A percentile compares a stretch with the other conserved stretches of the same genome.
These are phyloP conservation scores for Catostylus mosaicus DNA, from an alignment of 30 jellyfish, hydroid and myxozoan species.

Conservation along the genomic window DNA sequence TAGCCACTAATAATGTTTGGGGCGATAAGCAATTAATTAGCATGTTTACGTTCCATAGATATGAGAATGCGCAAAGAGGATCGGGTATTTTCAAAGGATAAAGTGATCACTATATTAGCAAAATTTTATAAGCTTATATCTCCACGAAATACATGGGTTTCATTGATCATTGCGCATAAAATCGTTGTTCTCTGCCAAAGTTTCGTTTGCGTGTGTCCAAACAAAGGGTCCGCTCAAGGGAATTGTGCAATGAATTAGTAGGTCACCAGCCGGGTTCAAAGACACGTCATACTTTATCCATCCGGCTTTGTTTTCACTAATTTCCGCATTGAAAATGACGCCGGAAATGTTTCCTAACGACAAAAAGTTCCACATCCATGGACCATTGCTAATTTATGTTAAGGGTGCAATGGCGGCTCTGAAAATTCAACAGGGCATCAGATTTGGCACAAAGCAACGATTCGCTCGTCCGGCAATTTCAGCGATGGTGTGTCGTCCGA, in stretches of 20 bases:
- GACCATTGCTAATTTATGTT: no score
- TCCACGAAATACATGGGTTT: not conserved
- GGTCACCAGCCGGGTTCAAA: not conserved
- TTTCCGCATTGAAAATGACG: no score
- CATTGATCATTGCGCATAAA: not conserved
- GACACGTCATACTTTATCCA: not conserved
- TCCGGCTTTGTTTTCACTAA: not conserved
- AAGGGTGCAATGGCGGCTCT: no score
- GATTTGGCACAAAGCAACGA: no score
- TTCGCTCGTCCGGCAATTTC: no score
- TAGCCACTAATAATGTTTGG: constrained; percentile 26
- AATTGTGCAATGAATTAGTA: not conserved
- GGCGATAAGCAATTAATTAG: constrained; percentile 37
- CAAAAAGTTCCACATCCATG: no score
- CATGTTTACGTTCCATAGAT: constrained; percentile 5
- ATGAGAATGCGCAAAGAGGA: constrained; percentile 22
- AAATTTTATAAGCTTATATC: not conserved
- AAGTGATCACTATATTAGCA: constrained; percentile 31
- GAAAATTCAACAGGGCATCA: no score
- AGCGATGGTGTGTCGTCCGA: no score
- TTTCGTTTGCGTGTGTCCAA: constrained; percentile 10
- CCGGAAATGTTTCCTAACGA: no score
- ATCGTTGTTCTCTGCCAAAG: not conserved
- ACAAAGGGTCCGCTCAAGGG: not conserved
- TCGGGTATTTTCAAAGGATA: constrained; percentile 44